These are phyloP conservation scores for Scaptomyza graminum DNA, from an alignment of 1,140 invertebrate species.

Conservation along the genomic window DNA sequence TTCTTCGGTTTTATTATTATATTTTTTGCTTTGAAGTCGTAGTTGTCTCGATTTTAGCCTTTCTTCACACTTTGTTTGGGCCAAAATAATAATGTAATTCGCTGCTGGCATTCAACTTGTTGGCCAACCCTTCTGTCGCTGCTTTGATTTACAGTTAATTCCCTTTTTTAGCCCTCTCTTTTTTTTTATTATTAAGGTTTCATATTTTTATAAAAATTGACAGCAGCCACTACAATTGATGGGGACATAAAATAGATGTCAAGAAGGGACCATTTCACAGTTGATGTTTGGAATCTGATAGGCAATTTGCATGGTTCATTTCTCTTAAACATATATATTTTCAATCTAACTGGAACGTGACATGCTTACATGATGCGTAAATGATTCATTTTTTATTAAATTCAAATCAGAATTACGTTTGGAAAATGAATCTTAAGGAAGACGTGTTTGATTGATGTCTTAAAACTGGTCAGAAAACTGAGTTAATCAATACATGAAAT, in stretches of 20 bases:
- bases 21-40: constrained; percentile 34
- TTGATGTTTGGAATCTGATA: constrained; percentile 12
- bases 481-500: too few species aligned
- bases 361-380: background rate
- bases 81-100: constrained; percentile 13
- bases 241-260: constrained; percentile 47
- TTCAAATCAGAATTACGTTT: background rate
- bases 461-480: background rate
- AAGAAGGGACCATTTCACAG: constrained; percentile 5
- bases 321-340: background rate
- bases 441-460: background rate
- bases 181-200: constrained; percentile 18
- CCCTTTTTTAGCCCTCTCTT: background rate
- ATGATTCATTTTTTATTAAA: background rate
- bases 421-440: background rate
- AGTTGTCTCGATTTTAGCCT: constrained; percentile 9
- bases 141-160: constrained; percentile 35
- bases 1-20: background rate
- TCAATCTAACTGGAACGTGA: background rate
- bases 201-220: constrained; percentile 42
- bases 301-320: constrained; percentile 9
- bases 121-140: constrained; percentile 13
- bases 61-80: constrained; percentile 37
- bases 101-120: constrained; percentile 18
- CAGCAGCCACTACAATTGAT: constrained; percentile 34